Evolutionary conservation across 2,888 invertebrate species (phyloP), one percentile per base, ranked within the genome.

Genomic region (Agrotis puta): DNA sequence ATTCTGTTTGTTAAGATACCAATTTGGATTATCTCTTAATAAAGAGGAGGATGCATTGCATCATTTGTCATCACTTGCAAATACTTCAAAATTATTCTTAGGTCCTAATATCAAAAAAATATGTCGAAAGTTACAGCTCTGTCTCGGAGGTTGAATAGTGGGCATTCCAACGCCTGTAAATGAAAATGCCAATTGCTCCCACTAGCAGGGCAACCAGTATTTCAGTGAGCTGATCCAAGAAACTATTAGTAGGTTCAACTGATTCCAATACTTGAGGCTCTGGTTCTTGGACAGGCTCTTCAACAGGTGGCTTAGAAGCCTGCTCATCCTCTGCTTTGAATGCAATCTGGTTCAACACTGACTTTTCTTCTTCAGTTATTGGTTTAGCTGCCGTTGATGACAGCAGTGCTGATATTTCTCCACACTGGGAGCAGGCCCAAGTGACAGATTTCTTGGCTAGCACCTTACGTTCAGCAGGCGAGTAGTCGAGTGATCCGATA

Each of bases 401-500:
- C 7, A 96, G 83, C 58, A 96, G 85, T 39, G 85, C 83, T 57
- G 93, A 89, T 81, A 92, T 95, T 70, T 94, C 93, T 43, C 96
- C 96, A 91, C 96, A 95, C 51, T 93, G 92, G 18, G 92, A 80
- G 71, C 95, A 95, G 2, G 88, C 89, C 93, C 95, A 96, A 59
- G 82, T 89, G 27, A 87, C 86, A 16, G 96, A 98, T 97, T 97
- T 98, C 88, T 97, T 97, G 13, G 99, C 99, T 62, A 99, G 96
- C 59, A 96, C 91, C 89, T 97, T 97, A 69, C 99, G 96, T 91
- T 99, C 99, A 64, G 98, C 98, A n/a, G 97, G 95, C 1, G 98
- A 97, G 90, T 98, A 99, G 91, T 99, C 98, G 27, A 99, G 94
- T 3, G 99, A 98, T 9, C 99, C 99, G 77, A 99, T 98, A 3